Base-by-base conservation (phyloP, 2,888 invertebrate genomes). In the Sarcophaga subvicina region DNA sequence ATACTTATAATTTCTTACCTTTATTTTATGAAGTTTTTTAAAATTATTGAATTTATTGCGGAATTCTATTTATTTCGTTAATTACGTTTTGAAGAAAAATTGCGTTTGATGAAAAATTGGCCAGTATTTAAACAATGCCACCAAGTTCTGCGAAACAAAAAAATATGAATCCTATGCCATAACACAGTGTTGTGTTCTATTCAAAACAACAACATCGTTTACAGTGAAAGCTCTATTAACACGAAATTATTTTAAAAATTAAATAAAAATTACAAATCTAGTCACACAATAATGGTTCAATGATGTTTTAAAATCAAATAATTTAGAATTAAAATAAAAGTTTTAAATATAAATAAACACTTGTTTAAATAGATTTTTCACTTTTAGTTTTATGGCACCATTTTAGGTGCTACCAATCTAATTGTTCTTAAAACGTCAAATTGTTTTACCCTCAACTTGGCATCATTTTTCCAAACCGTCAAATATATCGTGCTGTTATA, bases 81-180 rank as follows among this genome's bases (percentile, higher is more conserved):
- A 86, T 77, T 86, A 82, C 85, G 85, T 82, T 82, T 86, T 82
- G 70, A 49, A 47, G 79, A 79, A 81, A 75, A 81, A 85, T 78
- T 85, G 73, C 85, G 85, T 85, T 82, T 86, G 76, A 86, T 82
- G 79, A 83, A 86, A 82, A 76, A 66, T 49, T 49, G 25, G 25
- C 49, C n/a, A 20, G 3, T 62, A 62, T 20, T 62, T 66, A 12
- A 76, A n/a, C 49, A 76, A 20, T 76, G 76, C 6, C 66, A 66
- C 66, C 76, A 76, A 76, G 76, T 76, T 66, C 59, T 45, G 59
- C 25, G 22, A 47, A 45, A 8, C 8, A 37, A 14, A 10, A 8
- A 37, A 45, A n/a, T 20, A 37, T 63, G 14, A 45, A 45, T 45
- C 59, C 3, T 71, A 54, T 54, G 54, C 54, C 54, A 49, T 54